phyloP scores from a whole-genome alignment of 92 coral and sea anemone species.

The Siderastrea radians region DNA sequence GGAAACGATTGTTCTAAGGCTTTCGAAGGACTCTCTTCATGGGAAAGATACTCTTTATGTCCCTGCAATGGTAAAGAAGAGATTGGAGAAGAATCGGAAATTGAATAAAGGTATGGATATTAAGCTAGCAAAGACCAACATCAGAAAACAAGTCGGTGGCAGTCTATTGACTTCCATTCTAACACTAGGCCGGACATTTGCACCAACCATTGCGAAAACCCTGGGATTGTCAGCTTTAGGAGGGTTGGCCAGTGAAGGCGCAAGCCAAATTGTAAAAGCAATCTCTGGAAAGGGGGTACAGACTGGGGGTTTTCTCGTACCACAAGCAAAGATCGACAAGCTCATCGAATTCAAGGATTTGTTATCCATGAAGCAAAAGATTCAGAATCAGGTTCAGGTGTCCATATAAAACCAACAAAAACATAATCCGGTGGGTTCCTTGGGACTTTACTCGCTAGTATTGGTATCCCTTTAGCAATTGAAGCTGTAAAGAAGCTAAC shows the following conservation, averaged over 20 bases:
- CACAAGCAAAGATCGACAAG: not conserved
- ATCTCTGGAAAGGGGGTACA: not conserved
- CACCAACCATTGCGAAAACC: conserved; percentile 10
- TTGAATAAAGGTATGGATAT: conserved; percentile 11
- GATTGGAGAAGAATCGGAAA: not conserved
- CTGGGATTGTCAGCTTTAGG: not conserved
- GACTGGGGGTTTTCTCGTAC: not conserved
- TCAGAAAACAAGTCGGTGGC: conserved; percentile 18
- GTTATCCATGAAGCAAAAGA: not conserved
- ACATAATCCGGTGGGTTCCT: conserved; percentile 22
- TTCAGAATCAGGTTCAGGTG: not conserved
- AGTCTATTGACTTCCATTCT: not conserved
- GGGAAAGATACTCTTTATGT: conserved; percentile 3
- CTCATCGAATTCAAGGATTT: not conserved
- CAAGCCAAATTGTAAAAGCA: no score
- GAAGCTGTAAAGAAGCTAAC: conserved; percentile 1
- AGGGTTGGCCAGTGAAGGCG: not conserved
- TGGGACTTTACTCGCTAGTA: conserved; percentile 12
- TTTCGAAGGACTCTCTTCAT: not conserved
- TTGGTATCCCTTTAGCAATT: not conserved
- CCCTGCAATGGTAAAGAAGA: not conserved
- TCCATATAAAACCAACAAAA: conserved; percentile 8
- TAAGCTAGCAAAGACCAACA: not conserved
- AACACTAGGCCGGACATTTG: not conserved
- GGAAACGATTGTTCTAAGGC: not conserved